A percentile compares a stretch with the other conserved stretches of the same genome.
These are phyloP conservation scores for Streptopelia turtur DNA, from an alignment of 2,797 vertebrate genomes.

Conservation along the genomic window DNA sequence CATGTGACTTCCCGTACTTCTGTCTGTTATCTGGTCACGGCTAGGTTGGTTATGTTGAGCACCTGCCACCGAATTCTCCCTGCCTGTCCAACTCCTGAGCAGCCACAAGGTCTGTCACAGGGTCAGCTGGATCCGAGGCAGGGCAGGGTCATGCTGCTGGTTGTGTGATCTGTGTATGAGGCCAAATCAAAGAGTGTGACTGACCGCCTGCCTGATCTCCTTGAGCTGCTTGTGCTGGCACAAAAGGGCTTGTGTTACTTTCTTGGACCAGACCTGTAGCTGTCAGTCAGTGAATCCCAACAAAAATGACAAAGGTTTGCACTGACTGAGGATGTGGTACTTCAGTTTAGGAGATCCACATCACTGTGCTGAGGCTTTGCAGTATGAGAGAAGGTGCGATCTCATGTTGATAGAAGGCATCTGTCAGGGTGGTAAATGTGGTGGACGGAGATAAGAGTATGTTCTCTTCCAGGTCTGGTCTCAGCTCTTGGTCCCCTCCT, in stretches of 20 bases:
- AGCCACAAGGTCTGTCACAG: rapidly evolving
- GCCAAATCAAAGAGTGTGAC: background rate
- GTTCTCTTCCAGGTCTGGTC: background rate
- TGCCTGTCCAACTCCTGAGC: rapidly evolving
- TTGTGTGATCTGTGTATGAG: rapidly evolving
- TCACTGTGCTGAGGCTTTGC: background rate
- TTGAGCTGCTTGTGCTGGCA: rapidly evolving
- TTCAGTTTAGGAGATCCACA: background rate
- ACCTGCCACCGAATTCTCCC: background rate
- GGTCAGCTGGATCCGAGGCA: background rate
- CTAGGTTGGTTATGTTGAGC: background rate
- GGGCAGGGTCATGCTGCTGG: background rate
- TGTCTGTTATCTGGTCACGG: background rate
- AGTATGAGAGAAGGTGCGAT: background rate
- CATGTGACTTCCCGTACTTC: background rate
- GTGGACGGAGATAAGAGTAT: background rate
- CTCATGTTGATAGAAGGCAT: background rate
- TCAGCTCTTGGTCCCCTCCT: background rate
- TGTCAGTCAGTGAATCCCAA: background rate
- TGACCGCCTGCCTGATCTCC: background rate
- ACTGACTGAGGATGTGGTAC: rapidly evolving
- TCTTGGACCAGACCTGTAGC: background rate
- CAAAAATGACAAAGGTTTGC: background rate
- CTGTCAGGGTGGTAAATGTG: background rate
- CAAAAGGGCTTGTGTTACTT: background rate